Evolutionary conservation across 1,140 invertebrate genomes (phyloP).

Genomic region (Orchestia grillus): DNA sequence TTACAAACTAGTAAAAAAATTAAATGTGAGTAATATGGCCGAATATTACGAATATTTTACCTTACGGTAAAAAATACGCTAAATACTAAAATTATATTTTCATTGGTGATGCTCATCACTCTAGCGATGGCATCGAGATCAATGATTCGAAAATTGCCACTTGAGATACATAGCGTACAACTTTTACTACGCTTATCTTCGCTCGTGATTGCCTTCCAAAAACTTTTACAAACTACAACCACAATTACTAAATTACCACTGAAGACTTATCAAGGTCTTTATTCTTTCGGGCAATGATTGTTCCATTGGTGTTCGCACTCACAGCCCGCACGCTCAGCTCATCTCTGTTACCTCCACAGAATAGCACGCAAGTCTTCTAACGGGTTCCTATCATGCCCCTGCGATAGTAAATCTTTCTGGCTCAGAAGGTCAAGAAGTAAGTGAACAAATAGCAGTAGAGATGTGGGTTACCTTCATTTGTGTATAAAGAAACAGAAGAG

Average conservation of each 20-base stretch:
- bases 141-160: not conserved
- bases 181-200: not conserved
- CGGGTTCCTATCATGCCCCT: not conserved
- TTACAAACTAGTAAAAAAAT: too few species aligned
- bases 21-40: too few species aligned
- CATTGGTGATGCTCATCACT: not conserved
- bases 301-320: not conserved
- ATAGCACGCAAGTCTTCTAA: not conserved
- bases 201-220: not conserved
- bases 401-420: slow-evolving; percentile 13
- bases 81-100: not conserved
- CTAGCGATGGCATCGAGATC: not conserved
- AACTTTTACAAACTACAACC: not conserved
- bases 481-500: slow-evolving; percentile 21
- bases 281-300: not conserved
- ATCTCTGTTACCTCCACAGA: not conserved
- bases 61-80: not conserved
- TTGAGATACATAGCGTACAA: not conserved
- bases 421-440: slow-evolving; percentile 27
- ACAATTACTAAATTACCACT: not conserved
- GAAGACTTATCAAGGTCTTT: not conserved
- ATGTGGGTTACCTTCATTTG: slow-evolving; percentile 35
- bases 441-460: not conserved
- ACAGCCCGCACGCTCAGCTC: not conserved
- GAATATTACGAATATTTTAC: not conserved